Base-by-base conservation (phyloP, 2,797 vertebrate species). In the Graptemys geographica region DNA sequence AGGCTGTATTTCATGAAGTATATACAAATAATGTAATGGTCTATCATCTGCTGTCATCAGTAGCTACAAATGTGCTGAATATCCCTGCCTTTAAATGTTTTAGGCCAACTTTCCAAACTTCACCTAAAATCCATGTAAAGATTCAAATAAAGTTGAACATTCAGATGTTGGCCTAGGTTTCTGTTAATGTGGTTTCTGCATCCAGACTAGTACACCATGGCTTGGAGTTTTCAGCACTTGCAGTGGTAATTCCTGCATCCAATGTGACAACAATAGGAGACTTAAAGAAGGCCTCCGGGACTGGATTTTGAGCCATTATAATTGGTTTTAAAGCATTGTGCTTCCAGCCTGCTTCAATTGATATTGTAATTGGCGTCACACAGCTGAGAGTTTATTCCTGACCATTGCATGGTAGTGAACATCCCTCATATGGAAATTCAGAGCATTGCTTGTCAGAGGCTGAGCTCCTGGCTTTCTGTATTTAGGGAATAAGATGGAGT, bases 351-450 rank as follows among this genome's bases (percentile, higher is more conserved):
- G 65, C 65, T 69, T 84, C 82, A 28, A 7, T 8, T 47, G 72
- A 6, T 76, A 25, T 3, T 31, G 41, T 19, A 16, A 53, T 8
- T 94, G 76, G 62, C 85, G 78, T 57, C 31, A 11, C 31, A 84
- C 55, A 62, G 90, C 49, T 83, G 83, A 10, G n/a, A 31, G 5
- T 90, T 94, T 55, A 87, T 88, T 92, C 79, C 33, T 9, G 6
- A 25, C 59, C 3, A 1, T 31, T 91, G 79, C 41, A n/a, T 90
- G 79, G 31, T 59, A 59, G 56, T 80, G 83, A 81, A 41, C 4
- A 2, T 16, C 21, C 33, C 81, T 84, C 47, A 10, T 33, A 13
- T 44, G 83, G 27, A 19, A 81, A 55, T 19, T 33, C 93, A 87
- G 47, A 1, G 6, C 0, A 1, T n/a, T 78, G 0, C 44, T 87